phyloP scores from a whole-genome alignment of 2,888 invertebrate genomes.

The Vannuccia rotundouncinata region DNA sequence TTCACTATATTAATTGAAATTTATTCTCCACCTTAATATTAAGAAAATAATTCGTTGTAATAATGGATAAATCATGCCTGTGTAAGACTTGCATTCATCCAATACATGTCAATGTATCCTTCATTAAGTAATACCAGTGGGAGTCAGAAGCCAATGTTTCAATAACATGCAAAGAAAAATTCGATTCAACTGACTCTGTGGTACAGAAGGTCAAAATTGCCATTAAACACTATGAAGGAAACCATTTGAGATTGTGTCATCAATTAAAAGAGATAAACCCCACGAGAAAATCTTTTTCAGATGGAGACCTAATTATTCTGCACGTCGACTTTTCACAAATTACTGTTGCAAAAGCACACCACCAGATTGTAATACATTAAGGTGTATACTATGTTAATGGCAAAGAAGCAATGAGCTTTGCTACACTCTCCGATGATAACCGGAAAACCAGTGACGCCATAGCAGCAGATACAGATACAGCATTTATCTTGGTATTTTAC shows the following conservation, averaged over 20 bases:
- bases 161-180: conserved; percentile 12
- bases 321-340: conserved; percentile 22
- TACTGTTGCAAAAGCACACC: conserved; percentile 15
- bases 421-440: conserved; percentile 7
- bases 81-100: conserved; percentile 18
- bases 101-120: conserved; percentile 8
- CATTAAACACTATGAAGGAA: no score
- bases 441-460: background rate
- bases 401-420: conserved; percentile 9
- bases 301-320: conserved; percentile 1
- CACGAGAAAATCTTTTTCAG: background rate
- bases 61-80: no score
- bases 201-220: conserved; percentile 7
- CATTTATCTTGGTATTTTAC: conserved; percentile 5
- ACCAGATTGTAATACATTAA: no score
- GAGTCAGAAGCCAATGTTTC: conserved; percentile 17
- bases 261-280: conserved; percentile 23
- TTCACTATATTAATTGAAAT: no score
- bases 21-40: no score
- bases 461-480: background rate
- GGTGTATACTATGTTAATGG: conserved; percentile 19
- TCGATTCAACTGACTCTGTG: conserved; percentile 7
- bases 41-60: no score
- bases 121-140: conserved; percentile 11
- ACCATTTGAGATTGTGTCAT: conserved; percentile 16